Evolutionary conservation across 92 coral and sea anemone species (phyloP).

Genomic region (Siderastrea radians): DNA sequence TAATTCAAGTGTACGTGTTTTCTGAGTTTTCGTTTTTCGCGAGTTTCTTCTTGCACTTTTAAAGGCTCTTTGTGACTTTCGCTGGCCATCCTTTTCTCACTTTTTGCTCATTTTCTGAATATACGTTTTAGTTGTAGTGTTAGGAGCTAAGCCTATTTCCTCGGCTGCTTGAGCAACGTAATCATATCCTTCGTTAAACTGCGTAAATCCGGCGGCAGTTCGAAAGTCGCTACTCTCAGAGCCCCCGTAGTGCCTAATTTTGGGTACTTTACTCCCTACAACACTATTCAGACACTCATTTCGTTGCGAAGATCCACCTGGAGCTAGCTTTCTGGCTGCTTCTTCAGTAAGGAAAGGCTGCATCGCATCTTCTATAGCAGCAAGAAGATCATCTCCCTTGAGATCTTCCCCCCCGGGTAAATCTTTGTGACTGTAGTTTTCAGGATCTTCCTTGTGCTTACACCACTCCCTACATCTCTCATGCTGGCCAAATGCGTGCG

Average conservation of each 20-base stretch:
- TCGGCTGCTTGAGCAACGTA: slow-evolving; percentile 9
- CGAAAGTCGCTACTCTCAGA: not conserved
- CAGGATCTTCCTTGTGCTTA: slow-evolving; percentile 32
- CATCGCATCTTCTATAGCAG: slow-evolving; percentile 31
- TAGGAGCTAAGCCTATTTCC: slow-evolving; percentile 11
- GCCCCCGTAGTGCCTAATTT: slow-evolving; percentile 55
- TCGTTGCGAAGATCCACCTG: slow-evolving; percentile 29
- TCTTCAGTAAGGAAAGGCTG: slow-evolving; percentile 28
- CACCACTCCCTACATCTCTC: slow-evolving; percentile 51
- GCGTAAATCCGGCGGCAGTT: slow-evolving; percentile 38
- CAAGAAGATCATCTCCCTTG: slow-evolving; percentile 17
- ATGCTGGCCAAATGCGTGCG: slow-evolving; percentile 67
- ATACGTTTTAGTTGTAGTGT: slow-evolving; percentile 5
- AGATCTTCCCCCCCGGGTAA: not conserved
- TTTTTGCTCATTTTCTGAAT: slow-evolving; percentile 7
- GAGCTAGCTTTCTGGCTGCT: slow-evolving; percentile 32
- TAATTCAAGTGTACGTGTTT: slow-evolving; percentile 19
- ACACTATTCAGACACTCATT: slow-evolving; percentile 28
- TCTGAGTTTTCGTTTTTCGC: slow-evolving; percentile 15
- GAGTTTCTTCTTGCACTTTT: not conserved
- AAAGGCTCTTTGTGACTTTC: slow-evolving; percentile 21
- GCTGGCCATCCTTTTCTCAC: slow-evolving; percentile 2
- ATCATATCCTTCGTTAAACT: slow-evolving; percentile 44
- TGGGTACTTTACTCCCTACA: slow-evolving; percentile 51
- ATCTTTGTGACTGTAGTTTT: slow-evolving; percentile 27